Evolutionary conservation across 2,888 invertebrate species (phyloP), one percentile per base, ranked within the genome.

Genomic region (Pilophorus perplexus): DNA sequence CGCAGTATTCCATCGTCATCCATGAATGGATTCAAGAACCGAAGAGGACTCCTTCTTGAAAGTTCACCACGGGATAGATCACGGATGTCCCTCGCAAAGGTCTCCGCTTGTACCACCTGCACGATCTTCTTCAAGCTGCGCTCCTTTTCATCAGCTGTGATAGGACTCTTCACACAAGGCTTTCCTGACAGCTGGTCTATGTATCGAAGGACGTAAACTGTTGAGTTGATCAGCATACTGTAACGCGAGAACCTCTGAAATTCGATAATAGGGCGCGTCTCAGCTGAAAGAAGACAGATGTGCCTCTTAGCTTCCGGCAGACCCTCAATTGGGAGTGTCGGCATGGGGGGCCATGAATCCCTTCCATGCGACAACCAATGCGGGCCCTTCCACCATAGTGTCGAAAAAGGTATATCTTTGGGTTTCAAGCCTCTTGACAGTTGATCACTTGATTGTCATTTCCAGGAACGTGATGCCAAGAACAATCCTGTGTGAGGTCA

Each of bases 1-100:
- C 46, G 20, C 3, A 46, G 3, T 5, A 46, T 74, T 74, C 33
- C 75, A 74, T 27, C 74, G 74, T 66, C 74, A 69, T 28, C 74
- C 66, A 18, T 73, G 44, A 14, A 68, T 70, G 27, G 70, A 46
- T n/a, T 52, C 8, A 57, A 73, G 72, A 5, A 72, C 12, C 50
- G 71, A 72, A 6, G 72, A 1, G 40, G 12, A 6, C 12, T 22
- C 22, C 20, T 20, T 12, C 16, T 40, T 4, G n/a, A 3, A 16
- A 40, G 5, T 3, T n/a, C n/a, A n/a, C n/a, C n/a, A n/a, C n/a
- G n/a, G n/a, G n/a, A n/a, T n/a, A n/a, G n/a, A n/a, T n/a, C n/a
- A n/a, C n/a, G n/a, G n/a, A n/a, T n/a, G n/a, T n/a, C n/a, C n/a
- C n/a, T n/a, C n/a, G n/a, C n/a, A n/a, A 46, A 46, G 16, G 46